Base-by-base conservation (phyloP, 2,113 vertebrate species). In the Protobothrops mucrosquamatus region DNA sequence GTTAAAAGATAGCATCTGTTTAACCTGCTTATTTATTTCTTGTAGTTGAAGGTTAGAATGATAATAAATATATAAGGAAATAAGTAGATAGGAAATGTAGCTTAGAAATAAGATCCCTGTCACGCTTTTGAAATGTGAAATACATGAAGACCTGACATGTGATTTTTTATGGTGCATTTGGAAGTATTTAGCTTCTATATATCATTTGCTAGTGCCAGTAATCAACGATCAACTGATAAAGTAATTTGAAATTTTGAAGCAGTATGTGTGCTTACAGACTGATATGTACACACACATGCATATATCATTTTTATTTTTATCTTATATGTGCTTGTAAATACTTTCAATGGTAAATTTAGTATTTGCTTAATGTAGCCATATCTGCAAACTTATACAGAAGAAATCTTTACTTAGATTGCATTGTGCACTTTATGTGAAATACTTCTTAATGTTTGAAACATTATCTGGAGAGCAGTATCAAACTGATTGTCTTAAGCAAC, bases 21-120 rank as follows among this genome's bases (percentile, higher is more conserved):
- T 98, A 99, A 98, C 98, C 98, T 98, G 98, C 98, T 99, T 98
- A 98, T 99, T 99, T 99, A 98, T 98, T 98, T 98, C 98, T 98
- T 98, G 97, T 97, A 97, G 97, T 98, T 97, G 98, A 98, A 98
- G 97, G 95, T 97, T 97, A 97, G 97, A 98, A 97, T 96, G 97
- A 98, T 98, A 98, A 98, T 98, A 99, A 98, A 99, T 98, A 99
- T 97, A 96, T 48, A 94, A 96, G 97, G 97, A 98, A 98, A 98
- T 98, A 98, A 98, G 96, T 97, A 98, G 97, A 98, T 98, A 98
- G 97, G 95, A 97, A 98, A 97, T 98, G 98, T 98, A 98, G 98
- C 98, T 98, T 98, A 97, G 97, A 98, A 98, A 98, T 98, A 98
- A 98, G 98, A 98, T 98, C 97, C 97, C 96, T 97, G 97, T 97